These are phyloP conservation scores for Yponomeuta sedellus DNA, from an alignment of 2,888 invertebrate species.

Conservation along the genomic window DNA sequence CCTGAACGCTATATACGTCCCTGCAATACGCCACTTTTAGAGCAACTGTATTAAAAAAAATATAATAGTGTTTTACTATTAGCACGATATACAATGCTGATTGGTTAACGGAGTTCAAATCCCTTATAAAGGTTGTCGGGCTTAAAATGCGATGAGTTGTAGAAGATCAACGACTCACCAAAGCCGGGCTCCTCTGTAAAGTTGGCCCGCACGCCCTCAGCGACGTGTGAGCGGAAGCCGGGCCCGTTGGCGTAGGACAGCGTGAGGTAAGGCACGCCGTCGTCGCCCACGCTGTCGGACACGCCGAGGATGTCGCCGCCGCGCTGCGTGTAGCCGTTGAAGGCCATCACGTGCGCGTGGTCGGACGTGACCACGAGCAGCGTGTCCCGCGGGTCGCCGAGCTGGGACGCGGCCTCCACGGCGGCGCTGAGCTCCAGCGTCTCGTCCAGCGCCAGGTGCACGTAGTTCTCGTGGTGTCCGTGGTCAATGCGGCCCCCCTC, in stretches of 20 bases:
- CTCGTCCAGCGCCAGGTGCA: constrained; percentile 79
- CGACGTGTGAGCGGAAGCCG: constrained; percentile 46
- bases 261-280: constrained; percentile 70
- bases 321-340: constrained; percentile 80
- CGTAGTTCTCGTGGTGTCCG: constrained; percentile 81
- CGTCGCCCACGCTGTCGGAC: constrained; percentile 43
- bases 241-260: constrained; percentile 79
- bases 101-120: too few relatives aligned
- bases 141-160: too few relatives aligned
- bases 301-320: constrained; percentile 43
- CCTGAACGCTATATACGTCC: too few relatives aligned
- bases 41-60: too few relatives aligned
- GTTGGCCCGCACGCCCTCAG: constrained; percentile 35
- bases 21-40: too few relatives aligned
- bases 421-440: constrained; percentile 54
- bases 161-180: too few relatives aligned
- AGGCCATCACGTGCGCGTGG: constrained; percentile 83
- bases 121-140: too few relatives aligned
- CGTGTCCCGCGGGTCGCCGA: constrained; percentile 76
- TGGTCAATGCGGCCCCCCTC: constrained; percentile 82
- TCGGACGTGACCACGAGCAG: constrained; percentile 86
- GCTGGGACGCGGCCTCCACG: constrained; percentile 48
- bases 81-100: too few relatives aligned
- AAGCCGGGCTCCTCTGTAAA: background rate
- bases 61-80: too few relatives aligned